Conservation (phyloP, 2,113 vertebrate species). For the Pundamilia nyererei region DNA sequence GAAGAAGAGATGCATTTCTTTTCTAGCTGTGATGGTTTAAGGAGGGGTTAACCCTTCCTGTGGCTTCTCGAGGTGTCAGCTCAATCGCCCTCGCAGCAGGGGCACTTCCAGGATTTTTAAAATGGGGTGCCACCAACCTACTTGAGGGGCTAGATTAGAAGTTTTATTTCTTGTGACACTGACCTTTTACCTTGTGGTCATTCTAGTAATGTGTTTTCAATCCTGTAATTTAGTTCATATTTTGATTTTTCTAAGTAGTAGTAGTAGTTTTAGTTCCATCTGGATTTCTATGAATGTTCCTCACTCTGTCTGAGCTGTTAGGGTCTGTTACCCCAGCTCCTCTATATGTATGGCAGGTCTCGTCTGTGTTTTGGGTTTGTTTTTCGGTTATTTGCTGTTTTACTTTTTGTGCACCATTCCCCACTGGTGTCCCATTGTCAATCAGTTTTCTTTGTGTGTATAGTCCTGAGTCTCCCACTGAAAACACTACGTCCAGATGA, state of each 20-base stretch:
- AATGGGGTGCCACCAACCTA: background rate
- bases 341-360: background rate
- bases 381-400: background rate
- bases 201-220: background rate
- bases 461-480: background rate
- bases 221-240: background rate
- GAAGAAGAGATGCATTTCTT: background rate
- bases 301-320: background rate
- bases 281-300: background rate
- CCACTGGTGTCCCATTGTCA: background rate
- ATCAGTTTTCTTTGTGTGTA: background rate
- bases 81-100: background rate
- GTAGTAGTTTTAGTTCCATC: background rate
- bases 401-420: background rate
- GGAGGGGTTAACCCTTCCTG: background rate
- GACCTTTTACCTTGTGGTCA: background rate
- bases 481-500: background rate
- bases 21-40: background rate
- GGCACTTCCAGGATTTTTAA: background rate
- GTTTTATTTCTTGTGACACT: background rate
- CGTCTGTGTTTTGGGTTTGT: background rate
- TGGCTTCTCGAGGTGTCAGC: background rate
- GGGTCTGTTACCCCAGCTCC: background rate
- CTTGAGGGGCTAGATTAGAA: background rate
- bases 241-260: background rate